phyloP scores from a whole-genome alignment of 2,113 vertebrate species.

The Baryphthengus martii region DNA sequence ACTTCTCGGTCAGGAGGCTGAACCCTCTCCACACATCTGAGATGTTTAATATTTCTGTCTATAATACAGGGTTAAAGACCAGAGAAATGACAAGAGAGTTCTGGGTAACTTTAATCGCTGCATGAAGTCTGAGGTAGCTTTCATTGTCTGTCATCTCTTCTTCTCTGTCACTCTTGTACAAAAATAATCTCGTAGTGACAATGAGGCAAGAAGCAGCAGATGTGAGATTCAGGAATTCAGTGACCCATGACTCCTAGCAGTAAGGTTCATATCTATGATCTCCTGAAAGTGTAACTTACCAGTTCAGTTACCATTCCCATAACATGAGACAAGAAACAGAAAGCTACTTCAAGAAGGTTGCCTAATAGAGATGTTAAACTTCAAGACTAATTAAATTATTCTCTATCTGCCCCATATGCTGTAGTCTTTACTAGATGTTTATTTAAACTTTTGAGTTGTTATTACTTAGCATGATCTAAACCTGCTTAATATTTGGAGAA shows the following conservation, averaged over 20 bases:
- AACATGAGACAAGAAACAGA: not conserved
- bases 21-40: not conserved
- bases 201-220: not conserved
- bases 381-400: slow-evolving; percentile 15
- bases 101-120: not conserved
- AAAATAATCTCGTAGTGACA: not conserved
- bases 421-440: not conserved
- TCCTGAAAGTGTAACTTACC: not conserved
- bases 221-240: not conserved
- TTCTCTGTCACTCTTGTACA: not conserved
- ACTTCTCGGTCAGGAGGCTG: not conserved
- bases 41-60: not conserved
- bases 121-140: not conserved
- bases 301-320: not conserved
- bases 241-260: not conserved
- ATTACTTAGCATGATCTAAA: not conserved
- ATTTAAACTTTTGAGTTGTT: slow-evolving; percentile 21
- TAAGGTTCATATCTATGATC: not conserved
- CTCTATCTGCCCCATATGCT: not conserved
- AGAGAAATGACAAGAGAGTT: not conserved
- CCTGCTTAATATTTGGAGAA: not conserved
- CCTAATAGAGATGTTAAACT: not conserved
- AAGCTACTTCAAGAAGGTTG: not conserved
- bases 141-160: not conserved
- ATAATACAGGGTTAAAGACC: not conserved